Percentiles rank a stretch among this genome's conserved stretches.
phyloP scores from a whole-genome alignment of 35 echinoderm and acorn worm genomes.

The Anneissia japonica region DNA sequence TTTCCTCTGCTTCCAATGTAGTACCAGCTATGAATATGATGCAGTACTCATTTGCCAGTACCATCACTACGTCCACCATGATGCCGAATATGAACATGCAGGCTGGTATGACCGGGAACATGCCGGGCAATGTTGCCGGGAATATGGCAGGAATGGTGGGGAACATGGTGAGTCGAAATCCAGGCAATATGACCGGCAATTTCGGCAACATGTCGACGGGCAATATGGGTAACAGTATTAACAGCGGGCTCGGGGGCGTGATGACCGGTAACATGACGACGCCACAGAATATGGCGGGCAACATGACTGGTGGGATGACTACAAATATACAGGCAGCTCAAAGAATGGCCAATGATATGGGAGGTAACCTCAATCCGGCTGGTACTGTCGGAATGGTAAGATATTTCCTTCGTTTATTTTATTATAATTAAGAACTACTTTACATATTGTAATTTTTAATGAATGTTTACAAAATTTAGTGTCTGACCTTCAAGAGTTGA shows the following conservation, averaged over 20 bases:
- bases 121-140: slow-evolving; percentile 35
- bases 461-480: no score
- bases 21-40: slow-evolving; percentile 73
- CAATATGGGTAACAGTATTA: slow-evolving; percentile 15
- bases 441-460: no score
- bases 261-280: slow-evolving; percentile 36
- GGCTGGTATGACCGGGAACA: slow-evolving; percentile 16
- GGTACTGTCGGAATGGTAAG: neutral
- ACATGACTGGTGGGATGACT: slow-evolving; percentile 41
- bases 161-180: slow-evolving; percentile 35
- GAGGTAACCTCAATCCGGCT: slow-evolving; percentile 14
- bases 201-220: slow-evolving; percentile 17
- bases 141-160: slow-evolving; percentile 29
- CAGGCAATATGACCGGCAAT: slow-evolving; percentile 45
- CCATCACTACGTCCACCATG: slow-evolving; percentile 47
- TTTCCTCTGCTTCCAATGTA: slow-evolving; percentile 55
- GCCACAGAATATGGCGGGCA: slow-evolving; percentile 32
- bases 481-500: no score
- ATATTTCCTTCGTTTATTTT: no score
- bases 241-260: slow-evolving; percentile 20
- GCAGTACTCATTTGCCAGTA: slow-evolving; percentile 39
- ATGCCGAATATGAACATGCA: slow-evolving; percentile 41
- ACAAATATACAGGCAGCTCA: slow-evolving; percentile 10
- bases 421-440: no score
- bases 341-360: slow-evolving; percentile 36